Evolutionary conservation across 2,888 invertebrate genomes (phyloP).

Genomic region (Agrotis segetum): DNA sequence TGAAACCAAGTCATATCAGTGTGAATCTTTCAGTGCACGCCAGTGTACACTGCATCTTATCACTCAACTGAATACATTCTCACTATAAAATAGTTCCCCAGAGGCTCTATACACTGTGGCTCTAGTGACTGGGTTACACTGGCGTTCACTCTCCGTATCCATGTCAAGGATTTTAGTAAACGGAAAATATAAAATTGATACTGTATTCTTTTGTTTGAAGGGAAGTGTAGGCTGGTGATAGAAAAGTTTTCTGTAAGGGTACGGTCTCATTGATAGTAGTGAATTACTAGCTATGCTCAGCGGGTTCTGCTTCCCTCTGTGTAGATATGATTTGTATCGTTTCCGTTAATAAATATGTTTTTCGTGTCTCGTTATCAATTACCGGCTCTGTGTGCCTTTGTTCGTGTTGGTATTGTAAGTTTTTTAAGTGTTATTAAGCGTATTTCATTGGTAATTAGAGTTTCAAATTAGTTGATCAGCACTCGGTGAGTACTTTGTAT

Average conservation of each 20-base stretch:
- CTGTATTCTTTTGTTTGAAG: conserved; percentile 26
- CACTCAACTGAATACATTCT: conserved; percentile 33
- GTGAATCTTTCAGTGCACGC: conserved; percentile 39
- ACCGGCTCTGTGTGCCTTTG: too few relatives aligned
- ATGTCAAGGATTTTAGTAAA: conserved; percentile 46
- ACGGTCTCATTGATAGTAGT: neutral
- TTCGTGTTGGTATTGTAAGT: too few relatives aligned
- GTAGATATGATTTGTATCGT: too few relatives aligned
- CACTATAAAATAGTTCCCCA: conserved; percentile 13
- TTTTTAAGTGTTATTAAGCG: too few relatives aligned
- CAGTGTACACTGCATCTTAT: conserved; percentile 36
- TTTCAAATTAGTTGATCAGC: too few relatives aligned
- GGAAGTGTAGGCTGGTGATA: neutral
- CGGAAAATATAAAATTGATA: conserved; percentile 26
- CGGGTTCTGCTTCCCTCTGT: too few relatives aligned
- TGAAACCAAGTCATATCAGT: conserved; percentile 20
- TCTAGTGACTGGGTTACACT: neutral
- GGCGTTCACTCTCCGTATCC: neutral
- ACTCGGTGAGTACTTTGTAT: too few relatives aligned
- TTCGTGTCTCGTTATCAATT: too few relatives aligned
- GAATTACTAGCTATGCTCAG: neutral
- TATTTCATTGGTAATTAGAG: too few relatives aligned
- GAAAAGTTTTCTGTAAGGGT: neutral
- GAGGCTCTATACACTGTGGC: neutral
- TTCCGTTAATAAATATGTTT: too few relatives aligned